phyloP scores from a whole-genome alignment of 2,888 invertebrate species.

The Toxonevra muliebris region DNA sequence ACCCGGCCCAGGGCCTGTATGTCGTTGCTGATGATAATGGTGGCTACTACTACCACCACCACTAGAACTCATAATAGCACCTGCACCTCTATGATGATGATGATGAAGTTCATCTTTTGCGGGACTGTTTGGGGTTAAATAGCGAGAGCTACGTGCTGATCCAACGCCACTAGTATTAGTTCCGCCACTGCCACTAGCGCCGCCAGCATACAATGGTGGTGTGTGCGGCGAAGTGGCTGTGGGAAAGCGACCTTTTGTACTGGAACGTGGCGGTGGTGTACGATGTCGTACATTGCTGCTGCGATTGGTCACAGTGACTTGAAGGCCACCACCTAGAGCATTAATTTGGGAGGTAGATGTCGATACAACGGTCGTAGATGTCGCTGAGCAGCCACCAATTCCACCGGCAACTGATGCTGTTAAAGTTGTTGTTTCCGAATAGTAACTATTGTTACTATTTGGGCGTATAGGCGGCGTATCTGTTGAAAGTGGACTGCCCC shows the following conservation, averaged over 20 bases:
- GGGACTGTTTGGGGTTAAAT: conserved; percentile 47
- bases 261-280: conserved; percentile 46
- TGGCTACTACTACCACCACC: conserved; percentile 43
- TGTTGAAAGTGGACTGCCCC: conserved; percentile 58
- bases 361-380: conserved; percentile 1
- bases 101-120: conserved; percentile 48
- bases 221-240: conserved; percentile 62
- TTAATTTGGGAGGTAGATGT: conserved; percentile 22
- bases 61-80: conserved; percentile 25
- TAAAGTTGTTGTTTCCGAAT: conserved; percentile 44
- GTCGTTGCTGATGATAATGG: conserved; percentile 56
- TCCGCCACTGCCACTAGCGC: conserved; percentile 22
- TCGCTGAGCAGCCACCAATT: neutral
- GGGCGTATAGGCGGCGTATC: conserved; percentile 61
- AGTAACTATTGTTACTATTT: conserved; percentile 55
- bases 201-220: conserved; percentile 53
- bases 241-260: conserved; percentile 50
- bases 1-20: conserved; percentile 39
- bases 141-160: conserved; percentile 49
- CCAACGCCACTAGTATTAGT: conserved; percentile 26
- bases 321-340: conserved; percentile 43
- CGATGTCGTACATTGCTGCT: conserved; percentile 50
- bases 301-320: conserved; percentile 59
- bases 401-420: conserved; percentile 14
- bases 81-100: conserved; percentile 48